phyloP scores from a whole-genome alignment of 92 coral and sea anemone species.

The Blastomussa wellsi region DNA sequence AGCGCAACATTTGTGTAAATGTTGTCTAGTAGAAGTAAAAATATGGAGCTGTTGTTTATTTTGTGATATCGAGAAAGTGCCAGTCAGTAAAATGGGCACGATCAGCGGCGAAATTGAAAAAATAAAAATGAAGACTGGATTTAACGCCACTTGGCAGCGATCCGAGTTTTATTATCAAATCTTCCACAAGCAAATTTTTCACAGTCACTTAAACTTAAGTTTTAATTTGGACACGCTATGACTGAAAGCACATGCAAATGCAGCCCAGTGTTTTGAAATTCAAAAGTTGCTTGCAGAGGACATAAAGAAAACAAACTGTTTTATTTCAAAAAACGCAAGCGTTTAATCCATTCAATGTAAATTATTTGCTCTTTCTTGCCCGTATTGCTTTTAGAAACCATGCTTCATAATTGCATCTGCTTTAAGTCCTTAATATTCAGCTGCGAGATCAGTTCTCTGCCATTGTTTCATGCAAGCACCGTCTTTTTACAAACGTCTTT shows the following conservation, averaged over 20 bases:
- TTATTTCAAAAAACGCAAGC: neutral
- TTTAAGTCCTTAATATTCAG: neutral
- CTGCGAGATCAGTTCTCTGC: no score
- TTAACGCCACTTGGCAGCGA: neutral
- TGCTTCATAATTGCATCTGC: neutral
- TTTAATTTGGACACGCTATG: neutral
- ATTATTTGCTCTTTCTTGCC: neutral
- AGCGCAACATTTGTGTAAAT: neutral
- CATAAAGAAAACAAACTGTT: neutral
- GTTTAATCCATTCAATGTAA: neutral
- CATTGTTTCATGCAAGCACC: neutral
- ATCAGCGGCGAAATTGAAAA: neutral
- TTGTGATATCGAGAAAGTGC: neutral
- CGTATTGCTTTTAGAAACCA: neutral
- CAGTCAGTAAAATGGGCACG: neutral
- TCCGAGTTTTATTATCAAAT: neutral
- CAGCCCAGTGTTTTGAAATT: neutral
- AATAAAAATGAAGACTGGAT: neutral
- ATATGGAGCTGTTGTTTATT: conserved; percentile 4
- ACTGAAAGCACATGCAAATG: neutral
- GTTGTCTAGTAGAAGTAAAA: neutral
- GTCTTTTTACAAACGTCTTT: neutral
- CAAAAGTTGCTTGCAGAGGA: neutral
- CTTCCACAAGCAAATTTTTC: neutral
- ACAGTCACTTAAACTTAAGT: neutral